Evolutionary conservation across 2,797 vertebrate species (phyloP).

Genomic region (Hybognathus amarus): DNA sequence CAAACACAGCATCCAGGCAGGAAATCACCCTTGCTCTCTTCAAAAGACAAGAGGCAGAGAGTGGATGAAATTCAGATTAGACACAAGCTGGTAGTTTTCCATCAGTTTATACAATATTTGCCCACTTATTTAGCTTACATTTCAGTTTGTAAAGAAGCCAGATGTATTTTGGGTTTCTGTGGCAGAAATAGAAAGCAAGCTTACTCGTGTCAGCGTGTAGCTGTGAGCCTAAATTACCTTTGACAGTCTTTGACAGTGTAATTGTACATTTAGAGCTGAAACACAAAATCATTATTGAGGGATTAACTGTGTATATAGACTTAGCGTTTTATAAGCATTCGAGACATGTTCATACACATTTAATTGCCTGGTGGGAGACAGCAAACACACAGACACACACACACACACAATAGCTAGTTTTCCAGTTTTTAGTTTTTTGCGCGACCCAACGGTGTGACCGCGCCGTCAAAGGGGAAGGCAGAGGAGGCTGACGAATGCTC

Average conservation of each 20-base stretch:
- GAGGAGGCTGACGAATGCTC: too few relatives aligned
- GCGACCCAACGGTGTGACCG: too few relatives aligned
- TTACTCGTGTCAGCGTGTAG: conserved; percentile 15
- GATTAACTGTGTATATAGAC: neutral
- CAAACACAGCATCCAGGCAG: conserved; percentile 80
- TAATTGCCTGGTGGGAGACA: neutral
- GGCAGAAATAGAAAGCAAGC: conserved; percentile 23
- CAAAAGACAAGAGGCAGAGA: conserved; percentile 61
- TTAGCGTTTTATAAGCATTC: neutral
- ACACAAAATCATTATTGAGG: conserved; percentile 4
- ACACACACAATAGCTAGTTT: too few relatives aligned
- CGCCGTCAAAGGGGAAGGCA: too few relatives aligned
- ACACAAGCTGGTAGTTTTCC: conserved; percentile 33
- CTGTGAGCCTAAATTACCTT: conserved; percentile 21
- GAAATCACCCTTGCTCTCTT: conserved; percentile 74
- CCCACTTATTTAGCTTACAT: neutral
- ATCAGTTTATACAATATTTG: conserved; percentile 1
- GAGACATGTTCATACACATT: neutral
- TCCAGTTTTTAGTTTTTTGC: too few relatives aligned
- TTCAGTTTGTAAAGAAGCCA: neutral
- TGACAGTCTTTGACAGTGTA: conserved; percentile 14
- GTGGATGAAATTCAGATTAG: conserved; percentile 25
- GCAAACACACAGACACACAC: neutral
- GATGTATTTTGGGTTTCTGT: neutral
- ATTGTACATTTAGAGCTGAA: conserved; percentile 30